Base-by-base conservation (phyloP, 2,888 invertebrate genomes). In the Lepidochrysops patricia region DNA sequence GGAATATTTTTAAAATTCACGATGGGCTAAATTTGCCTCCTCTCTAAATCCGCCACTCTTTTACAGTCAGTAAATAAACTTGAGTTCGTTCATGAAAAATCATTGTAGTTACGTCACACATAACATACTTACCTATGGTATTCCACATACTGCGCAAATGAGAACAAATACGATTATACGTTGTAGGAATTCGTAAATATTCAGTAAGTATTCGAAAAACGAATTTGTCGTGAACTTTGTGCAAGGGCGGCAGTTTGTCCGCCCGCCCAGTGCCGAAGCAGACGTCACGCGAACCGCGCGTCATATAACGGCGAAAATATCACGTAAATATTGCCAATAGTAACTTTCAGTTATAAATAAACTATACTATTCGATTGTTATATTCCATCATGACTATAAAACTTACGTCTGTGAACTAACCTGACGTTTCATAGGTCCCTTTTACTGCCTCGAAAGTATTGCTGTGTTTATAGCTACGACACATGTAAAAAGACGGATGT, bases 251-350 rank as follows among this genome's bases (percentile, higher is more conserved):
- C 65, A 15, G 15, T 67, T 60, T 66, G 67, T 70, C 79, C 82
- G 81, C 78, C 83, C 85, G 83, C 84, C 85, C 82, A 88, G 88
- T 88, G 77, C 74, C 79, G 80, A 76, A 78, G 73, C 67, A 72
- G 73, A 82, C 82, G 83, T 82, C 82, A 80, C 68, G 66, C 70
- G 69, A 66, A 72, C 73, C 76, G 76, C 81, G 83, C 73, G 75
- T 72, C 32, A 15, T 4, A 4, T 12, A 19, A 54, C 13, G 54
- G 7, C 12, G 26, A 27, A 52, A 43, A 25, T 7, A 15, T 12
- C 29, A 13, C 29, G 29, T 29, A 32, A 32, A 29, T 26, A 27
- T 27, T 13, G 13, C 9, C 12, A 2, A 52, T 15, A 27, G 52
- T 52, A 54, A 29, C 19, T 29, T 54, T 54, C 3, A 54, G 9